Conservation (phyloP, 2,888 invertebrate species). For the Cryptocephalus moraei region DNA sequence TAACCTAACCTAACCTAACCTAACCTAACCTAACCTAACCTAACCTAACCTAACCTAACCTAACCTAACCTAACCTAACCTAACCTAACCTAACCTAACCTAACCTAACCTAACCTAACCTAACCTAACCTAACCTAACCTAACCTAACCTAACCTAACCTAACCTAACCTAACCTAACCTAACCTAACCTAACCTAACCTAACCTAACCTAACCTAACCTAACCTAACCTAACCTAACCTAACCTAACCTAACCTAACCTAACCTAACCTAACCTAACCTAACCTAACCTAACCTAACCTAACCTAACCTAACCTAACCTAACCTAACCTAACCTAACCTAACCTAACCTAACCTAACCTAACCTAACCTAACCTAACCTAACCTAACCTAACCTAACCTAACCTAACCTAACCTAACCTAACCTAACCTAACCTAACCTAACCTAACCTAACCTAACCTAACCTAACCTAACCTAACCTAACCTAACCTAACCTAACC, state of each 20-base stretch:
- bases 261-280: slow-evolving; percentile 15
- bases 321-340: slow-evolving; percentile 2
- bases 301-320: slow-evolving; percentile 11
- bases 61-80: slow-evolving; percentile 13
- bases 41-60: slow-evolving; percentile 14
- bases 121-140: slow-evolving; percentile 10
- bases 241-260: slow-evolving; percentile 15
- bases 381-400: slow-evolving; percentile 1
- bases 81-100: slow-evolving; percentile 6
- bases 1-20: slow-evolving; percentile 14
- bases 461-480: not conserved
- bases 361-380: slow-evolving; percentile 2
- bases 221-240: slow-evolving; percentile 14
- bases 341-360: slow-evolving; percentile 2
- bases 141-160: slow-evolving; percentile 14
- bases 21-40: slow-evolving; percentile 14
- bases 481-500: slow-evolving; percentile 16
- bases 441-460: not conserved
- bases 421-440: not conserved
- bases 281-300: slow-evolving; percentile 13
- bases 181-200: slow-evolving; percentile 15
- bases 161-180: slow-evolving; percentile 15
- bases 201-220: slow-evolving; percentile 15
- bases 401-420: slow-evolving; percentile 2
- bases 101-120: slow-evolving; percentile 15